Base-by-base conservation (phyloP, 2,888 invertebrate species). In the Pammene fasciana region DNA sequence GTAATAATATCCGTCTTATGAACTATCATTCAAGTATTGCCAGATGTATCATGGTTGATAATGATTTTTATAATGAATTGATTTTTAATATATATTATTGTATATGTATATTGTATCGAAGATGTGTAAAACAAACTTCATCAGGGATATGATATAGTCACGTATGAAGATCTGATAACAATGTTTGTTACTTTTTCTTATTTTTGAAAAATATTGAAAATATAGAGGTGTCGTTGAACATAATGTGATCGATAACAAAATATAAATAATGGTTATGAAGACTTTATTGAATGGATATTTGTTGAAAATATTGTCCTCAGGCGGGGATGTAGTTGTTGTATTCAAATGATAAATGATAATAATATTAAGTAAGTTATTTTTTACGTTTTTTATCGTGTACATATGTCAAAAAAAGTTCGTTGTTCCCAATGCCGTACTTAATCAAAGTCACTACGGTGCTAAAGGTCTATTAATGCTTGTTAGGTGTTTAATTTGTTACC, bases 331-430 rank as follows among this genome's bases (percentile, higher is more conserved):
- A 92, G 90, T 92, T 92, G 92, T 92, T 92, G 91, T 91, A 92
- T 88, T 90, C 92, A 87, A 90, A 92, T 88, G 85, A 87, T 86
- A 86, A 84, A 85, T 84, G 90, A 91, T 92, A 90, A 92, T 92
- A 91, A 92, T 92, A 90, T 89, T 90, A 92, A 91, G 91, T 92
- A 92, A 92, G 92, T 92, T 93, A 92, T 93, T 93, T 93, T 92
- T 92, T 92, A 93, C 93, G 91, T 92, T 91, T 92, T 76, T 90
- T 90, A 92, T 89, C 85, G 90, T 90, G 89, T 91, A 91, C 88
- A 91, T 89, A 90, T 85, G 87, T 88, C 89, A 89, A 83, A 84
- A 26, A 84, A 85, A 84, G 87, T 90, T 90, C 86, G 87, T 90
- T 90, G 82, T 88, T 86, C 89, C 89, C 88, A 87, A 80, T 87